phyloP scores from a whole-genome alignment of 1,140 invertebrate genomes.

The Procambarus virginalis region DNA sequence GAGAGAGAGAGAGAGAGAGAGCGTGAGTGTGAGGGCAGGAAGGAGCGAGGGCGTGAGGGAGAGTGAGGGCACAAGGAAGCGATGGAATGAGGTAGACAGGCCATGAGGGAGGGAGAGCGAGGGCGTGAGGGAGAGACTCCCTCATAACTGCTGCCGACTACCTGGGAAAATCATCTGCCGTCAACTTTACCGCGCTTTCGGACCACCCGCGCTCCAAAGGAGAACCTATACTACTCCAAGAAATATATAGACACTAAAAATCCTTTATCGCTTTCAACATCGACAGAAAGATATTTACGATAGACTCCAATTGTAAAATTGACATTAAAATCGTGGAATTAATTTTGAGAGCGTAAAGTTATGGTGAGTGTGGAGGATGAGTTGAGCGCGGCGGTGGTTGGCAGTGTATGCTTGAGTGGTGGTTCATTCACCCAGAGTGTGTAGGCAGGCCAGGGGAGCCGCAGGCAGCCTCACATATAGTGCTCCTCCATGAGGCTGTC shows the following conservation, averaged over 20 bases:
- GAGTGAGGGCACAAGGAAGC: neutral
- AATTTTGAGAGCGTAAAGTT: neutral
- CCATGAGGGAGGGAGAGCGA: neutral
- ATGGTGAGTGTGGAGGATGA: neutral
- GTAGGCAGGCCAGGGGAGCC: neutral
- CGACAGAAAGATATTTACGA: neutral
- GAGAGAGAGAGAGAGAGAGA: too few relatives aligned
- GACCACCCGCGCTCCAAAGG: neutral
- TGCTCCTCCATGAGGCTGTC: slow-evolving; percentile 4
- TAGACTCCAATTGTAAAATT: neutral
- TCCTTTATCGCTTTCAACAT: too few relatives aligned
- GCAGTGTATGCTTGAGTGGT: slow-evolving; percentile 11
- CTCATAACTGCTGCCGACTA: neutral
- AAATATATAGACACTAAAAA: neutral
- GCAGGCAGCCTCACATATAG: neutral
- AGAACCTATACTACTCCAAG: neutral
- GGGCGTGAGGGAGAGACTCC: neutral
- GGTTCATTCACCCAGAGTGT: slow-evolving; percentile 42
- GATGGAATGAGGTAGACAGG: too few relatives aligned
- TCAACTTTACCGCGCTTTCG: neutral
- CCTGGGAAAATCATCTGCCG: neutral
- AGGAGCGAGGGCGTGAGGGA: neutral
- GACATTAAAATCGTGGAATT: neutral
- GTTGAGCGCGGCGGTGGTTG: slow-evolving; percentile 11
- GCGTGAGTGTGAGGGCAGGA: too few relatives aligned